Evolutionary conservation across 2,113 vertebrate species (phyloP).

Genomic region (Caranx melampygus): DNA sequence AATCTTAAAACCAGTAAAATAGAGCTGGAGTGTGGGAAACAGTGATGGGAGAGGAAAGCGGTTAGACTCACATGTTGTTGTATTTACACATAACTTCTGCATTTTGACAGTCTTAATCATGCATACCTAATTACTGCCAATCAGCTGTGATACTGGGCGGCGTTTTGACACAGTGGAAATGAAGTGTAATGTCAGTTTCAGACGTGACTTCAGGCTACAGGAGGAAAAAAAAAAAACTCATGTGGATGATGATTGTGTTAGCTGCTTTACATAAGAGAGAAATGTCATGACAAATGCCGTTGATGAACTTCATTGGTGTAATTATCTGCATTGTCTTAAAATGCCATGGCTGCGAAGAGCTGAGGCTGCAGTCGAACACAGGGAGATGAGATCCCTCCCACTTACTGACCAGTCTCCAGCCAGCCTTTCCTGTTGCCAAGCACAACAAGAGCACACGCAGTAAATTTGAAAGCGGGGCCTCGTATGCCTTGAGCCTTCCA

Average conservation of each 20-base stretch:
- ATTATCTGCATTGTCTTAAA: constrained; percentile 54
- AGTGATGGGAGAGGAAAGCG: too few species aligned
- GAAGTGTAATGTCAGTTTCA: constrained; percentile 20
- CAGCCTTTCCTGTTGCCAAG: constrained; percentile 38
- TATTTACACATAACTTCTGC: too few species aligned
- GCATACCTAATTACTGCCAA: constrained; percentile 25
- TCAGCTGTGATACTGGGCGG: constrained; percentile 18
- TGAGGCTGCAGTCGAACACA: constrained; percentile 9
- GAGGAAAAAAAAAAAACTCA: constrained; percentile 13
- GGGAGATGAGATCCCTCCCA: constrained; percentile 17
- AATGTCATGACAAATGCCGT: constrained; percentile 45
- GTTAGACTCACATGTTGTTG: too few species aligned
- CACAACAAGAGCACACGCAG: constrained; percentile 36
- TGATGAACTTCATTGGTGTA: constrained; percentile 38
- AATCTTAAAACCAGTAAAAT: too few species aligned
- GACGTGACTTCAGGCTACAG: constrained; percentile 20
- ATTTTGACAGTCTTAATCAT: not conserved
- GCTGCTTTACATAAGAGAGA: constrained; percentile 20
- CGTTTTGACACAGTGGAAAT: constrained; percentile 19
- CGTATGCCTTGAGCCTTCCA: constrained; percentile 36
- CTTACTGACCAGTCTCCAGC: constrained; percentile 39
- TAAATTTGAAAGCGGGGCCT: constrained; percentile 57
- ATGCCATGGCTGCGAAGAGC: constrained; percentile 31
- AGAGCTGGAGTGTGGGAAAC: too few species aligned
- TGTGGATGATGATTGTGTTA: constrained; percentile 18